Base-by-base conservation (phyloP, 2,888 invertebrate species). In the Ecdyonurus torrentis region DNA sequence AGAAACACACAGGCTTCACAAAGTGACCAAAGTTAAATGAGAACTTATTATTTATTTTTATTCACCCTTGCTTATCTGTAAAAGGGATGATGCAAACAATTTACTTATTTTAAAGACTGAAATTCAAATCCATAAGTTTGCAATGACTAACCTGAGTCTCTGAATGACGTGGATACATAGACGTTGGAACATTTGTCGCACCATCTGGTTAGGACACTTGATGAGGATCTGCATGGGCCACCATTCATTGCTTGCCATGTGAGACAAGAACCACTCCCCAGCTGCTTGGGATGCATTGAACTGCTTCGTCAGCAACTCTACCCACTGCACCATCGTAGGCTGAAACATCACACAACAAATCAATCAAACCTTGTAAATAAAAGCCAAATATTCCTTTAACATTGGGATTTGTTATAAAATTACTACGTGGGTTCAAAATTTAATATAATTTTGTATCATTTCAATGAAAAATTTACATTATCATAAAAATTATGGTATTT, bases 291-390 rank as follows among this genome's bases (percentile, higher is more conserved):
- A 93, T 55, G 90, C 86, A 75, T 92, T 93, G 74, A 95, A 94
- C 75, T 94, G 94, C 71, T 96, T 96, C 7, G 94, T 95, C 25
- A 95, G 81, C 66, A 95, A 75, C 74, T 96, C 95, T 64, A 95
- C 94, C 95, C 95, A 96, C 67, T 95, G 91, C 58, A 94, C 89
- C 91, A 95, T 93, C 1, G 94, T 95, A 2, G 95, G 94, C 85
- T 89, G 69, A 60, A 71, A 71, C 25, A 25, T 7, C 15, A 60
- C 20, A 55, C 10, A 23, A 24, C 10, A 24, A 15, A 59, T 7
- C 7, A 22, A 10, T 22, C 25, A 20, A 25, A 10, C 1, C 22
- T 18, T 23, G 25, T 23, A 5, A 2, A n/a, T 64, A 61, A 15
- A 59, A 37, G 55, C 58, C 3, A 23, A 20, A 52, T 52, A 7